phyloP scores from a whole-genome alignment of 2,888 invertebrate species.

The Epistrophe eligans region DNA sequence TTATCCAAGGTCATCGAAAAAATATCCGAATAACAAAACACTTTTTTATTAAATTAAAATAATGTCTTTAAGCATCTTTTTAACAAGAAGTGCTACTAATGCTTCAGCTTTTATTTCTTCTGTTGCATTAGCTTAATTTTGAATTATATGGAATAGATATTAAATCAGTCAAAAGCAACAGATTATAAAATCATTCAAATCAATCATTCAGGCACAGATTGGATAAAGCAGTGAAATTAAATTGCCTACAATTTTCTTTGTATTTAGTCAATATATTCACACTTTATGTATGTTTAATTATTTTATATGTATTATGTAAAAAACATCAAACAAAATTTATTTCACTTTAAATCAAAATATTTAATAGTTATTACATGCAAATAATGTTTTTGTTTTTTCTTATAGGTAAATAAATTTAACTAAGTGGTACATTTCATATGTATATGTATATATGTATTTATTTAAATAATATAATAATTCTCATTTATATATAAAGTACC shows the following conservation, averaged over 20 bases:
- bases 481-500: no score
- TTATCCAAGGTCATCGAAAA: no score
- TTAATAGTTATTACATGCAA: not conserved
- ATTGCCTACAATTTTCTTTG: not conserved
- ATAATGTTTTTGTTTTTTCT: not conserved
- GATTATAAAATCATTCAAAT: not conserved
- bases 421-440: not conserved
- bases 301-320: no score
- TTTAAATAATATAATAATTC: no score
- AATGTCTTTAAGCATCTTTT: no score
- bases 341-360: slow-evolving; percentile 5
- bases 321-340: not conserved
- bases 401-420: slow-evolving; percentile 4
- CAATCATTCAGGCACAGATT: not conserved
- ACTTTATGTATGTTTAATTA: not conserved
- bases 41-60: no score
- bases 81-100: no score
- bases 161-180: not conserved
- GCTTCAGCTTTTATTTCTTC: no score
- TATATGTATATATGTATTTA: no score
- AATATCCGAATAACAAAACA: no score
- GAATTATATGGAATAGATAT: no score
- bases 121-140: no score
- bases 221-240: not conserved
- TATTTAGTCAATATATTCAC: not conserved